A percentile compares a stretch with the other conserved stretches of the same genome.
Evolutionary conservation across 2,888 invertebrate genomes (phyloP).

Genomic region (Lithophane semibrunnea): DNA sequence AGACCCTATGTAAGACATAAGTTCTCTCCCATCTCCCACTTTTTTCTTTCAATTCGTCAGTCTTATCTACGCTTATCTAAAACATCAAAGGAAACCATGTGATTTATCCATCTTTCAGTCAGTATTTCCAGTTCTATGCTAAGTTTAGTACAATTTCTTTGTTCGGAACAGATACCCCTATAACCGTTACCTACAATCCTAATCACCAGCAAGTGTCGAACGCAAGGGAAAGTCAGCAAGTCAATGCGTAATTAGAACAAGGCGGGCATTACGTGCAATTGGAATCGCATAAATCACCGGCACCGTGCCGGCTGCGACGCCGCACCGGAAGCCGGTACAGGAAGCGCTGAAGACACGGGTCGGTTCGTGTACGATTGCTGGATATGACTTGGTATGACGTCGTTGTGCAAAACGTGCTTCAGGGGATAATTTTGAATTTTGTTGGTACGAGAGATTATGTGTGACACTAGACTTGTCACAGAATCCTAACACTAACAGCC

Average conservation of each 20-base stretch:
- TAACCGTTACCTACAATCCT: background rate
- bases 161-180: background rate
- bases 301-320: constrained; percentile 79
- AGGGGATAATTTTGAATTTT: background rate
- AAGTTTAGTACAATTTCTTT: background rate
- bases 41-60: background rate
- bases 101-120: background rate
- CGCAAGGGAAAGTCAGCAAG: constrained; percentile 62
- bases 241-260: constrained; percentile 73
- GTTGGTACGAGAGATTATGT: background rate
- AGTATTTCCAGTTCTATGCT: background rate
- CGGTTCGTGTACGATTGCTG: constrained; percentile 62
- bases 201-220: constrained; percentile 38
- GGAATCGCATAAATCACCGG: constrained; percentile 87
- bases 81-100: too few species aligned
- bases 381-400: constrained; percentile 64
- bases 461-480: background rate
- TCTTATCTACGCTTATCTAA: background rate
- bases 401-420: background rate
- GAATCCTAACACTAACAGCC: background rate
- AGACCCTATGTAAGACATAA: background rate
- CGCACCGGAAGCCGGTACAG: constrained; percentile 84
- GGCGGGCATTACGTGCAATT: constrained; percentile 84
- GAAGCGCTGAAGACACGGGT: constrained; percentile 84
- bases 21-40: background rate